Percentiles rank a stretch among this genome's conserved stretches.
These are phyloP conservation scores for Malurus cyaneus DNA, from an alignment of 2,113 vertebrate species.

Conservation along the genomic window DNA sequence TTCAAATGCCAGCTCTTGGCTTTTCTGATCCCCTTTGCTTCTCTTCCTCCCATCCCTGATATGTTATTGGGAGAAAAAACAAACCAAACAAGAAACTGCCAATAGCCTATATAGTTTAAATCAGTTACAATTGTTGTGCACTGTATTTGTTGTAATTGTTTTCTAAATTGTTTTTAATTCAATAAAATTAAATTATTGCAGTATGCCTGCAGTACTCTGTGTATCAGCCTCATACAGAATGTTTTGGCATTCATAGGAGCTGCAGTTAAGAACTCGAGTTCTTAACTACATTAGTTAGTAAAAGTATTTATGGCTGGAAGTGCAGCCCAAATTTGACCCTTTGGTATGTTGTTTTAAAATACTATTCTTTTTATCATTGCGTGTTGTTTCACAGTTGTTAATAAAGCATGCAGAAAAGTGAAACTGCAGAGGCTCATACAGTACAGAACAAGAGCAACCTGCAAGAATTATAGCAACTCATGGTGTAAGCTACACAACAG, in stretches of 20 bases:
- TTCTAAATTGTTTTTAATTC: neutral
- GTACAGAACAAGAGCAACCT: neutral
- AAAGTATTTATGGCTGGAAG: neutral
- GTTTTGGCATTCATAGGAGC: neutral
- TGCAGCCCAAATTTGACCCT: neutral
- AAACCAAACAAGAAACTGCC: neutral
- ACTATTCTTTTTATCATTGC: neutral
- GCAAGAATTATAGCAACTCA: neutral
- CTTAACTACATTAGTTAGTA: neutral
- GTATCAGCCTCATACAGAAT: neutral
- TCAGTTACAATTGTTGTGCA: neutral
- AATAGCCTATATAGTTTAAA: neutral
- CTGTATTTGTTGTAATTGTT: neutral
- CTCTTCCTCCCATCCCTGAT: neutral
- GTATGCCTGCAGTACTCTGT: neutral
- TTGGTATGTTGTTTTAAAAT: neutral
- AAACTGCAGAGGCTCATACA: neutral
- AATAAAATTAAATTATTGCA: neutral
- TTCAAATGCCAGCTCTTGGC: neutral
- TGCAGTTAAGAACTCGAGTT: neutral
- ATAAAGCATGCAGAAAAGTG: neutral
- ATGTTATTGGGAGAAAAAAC: fast-evolving
- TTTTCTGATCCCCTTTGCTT: neutral
- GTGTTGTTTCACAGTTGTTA: neutral
- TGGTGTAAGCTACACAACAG: neutral